These are phyloP conservation scores for Smutsia gigantea DNA, from an alignment of 2,797 vertebrate species.

Conservation along the genomic window DNA sequence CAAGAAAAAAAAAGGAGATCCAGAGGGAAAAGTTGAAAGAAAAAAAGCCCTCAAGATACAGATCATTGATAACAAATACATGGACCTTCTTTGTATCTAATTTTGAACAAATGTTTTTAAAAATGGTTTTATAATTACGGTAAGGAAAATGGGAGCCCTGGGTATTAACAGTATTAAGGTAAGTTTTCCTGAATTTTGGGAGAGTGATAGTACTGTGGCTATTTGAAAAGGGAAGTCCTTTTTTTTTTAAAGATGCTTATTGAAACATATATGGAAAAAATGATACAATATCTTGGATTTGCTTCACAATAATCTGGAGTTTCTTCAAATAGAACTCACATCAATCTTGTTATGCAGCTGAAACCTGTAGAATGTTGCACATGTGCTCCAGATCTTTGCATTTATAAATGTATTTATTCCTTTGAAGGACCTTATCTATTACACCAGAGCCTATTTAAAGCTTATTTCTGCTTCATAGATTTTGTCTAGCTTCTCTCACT, in stretches of 20 bases:
- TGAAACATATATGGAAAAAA: conserved; percentile 29
- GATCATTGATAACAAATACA: not conserved
- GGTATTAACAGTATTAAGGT: not conserved
- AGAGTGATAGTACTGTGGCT: not conserved
- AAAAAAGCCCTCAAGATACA: not conserved
- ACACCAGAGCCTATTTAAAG: conserved; percentile 17
- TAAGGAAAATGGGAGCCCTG: not conserved
- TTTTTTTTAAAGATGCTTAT: not conserved
- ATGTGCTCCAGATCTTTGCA: not conserved
- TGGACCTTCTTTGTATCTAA: not conserved
- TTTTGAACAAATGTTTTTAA: conserved; percentile 6
- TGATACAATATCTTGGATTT: conserved; percentile 26
- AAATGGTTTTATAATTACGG: not conserved
- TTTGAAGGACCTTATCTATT: conserved; percentile 52
- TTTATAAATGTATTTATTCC: not conserved
- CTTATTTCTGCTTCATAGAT: conserved; percentile 47
- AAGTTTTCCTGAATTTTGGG: not conserved
- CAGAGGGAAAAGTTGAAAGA: not conserved
- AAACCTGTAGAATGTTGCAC: not conserved
- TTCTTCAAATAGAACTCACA: conserved; percentile 24
- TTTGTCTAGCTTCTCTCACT: conserved; percentile 13
- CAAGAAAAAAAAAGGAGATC: not conserved
- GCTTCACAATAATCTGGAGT: not conserved
- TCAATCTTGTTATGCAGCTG: not conserved
- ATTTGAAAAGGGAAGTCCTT: not conserved